phyloP scores from a whole-genome alignment of 1,140 invertebrate genomes.

The Megathymus violae region DNA sequence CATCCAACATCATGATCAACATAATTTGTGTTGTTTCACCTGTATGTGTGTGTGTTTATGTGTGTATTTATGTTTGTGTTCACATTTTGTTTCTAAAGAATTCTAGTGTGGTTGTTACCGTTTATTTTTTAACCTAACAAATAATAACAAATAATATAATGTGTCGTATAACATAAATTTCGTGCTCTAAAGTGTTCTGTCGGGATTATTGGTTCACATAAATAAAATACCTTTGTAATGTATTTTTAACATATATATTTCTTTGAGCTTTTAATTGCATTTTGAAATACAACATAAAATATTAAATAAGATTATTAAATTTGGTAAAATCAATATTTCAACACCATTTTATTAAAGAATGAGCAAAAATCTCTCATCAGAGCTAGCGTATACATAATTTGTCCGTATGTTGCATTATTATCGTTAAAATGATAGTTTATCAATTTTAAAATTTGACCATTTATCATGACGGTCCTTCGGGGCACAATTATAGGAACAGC shows the following conservation, averaged over 20 bases:
- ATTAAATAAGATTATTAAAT: conserved; percentile 85
- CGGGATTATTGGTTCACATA: conserved; percentile 47
- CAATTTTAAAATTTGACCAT: conserved; percentile 47
- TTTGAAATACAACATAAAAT: conserved; percentile 85
- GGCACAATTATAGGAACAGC: conserved; percentile 10
- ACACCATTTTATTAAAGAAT: conserved; percentile 82
- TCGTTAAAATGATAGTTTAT: conserved; percentile 78
- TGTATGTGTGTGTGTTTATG: too few species aligned
- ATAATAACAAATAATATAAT: too few species aligned
- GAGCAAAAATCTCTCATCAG: conserved; percentile 83
- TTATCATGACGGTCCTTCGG: conserved; percentile 6
- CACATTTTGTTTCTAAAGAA: too few species aligned
- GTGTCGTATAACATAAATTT: too few species aligned
- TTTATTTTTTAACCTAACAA: too few species aligned
- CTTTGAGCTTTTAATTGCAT: conserved; percentile 85
- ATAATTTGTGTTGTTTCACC: too few species aligned
- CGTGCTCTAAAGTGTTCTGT: too few species aligned
- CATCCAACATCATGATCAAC: too few species aligned
- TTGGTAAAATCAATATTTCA: conserved; percentile 85
- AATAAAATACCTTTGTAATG: conserved; percentile 71
- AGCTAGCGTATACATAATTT: conserved; percentile 84
- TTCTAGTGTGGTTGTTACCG: too few species aligned
- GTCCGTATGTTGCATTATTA: conserved; percentile 75
- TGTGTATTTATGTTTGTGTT: too few species aligned
- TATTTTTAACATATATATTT: conserved; percentile 85